phyloP scores from a whole-genome alignment of 2,797 vertebrate species.

The Danio kyathit region DNA sequence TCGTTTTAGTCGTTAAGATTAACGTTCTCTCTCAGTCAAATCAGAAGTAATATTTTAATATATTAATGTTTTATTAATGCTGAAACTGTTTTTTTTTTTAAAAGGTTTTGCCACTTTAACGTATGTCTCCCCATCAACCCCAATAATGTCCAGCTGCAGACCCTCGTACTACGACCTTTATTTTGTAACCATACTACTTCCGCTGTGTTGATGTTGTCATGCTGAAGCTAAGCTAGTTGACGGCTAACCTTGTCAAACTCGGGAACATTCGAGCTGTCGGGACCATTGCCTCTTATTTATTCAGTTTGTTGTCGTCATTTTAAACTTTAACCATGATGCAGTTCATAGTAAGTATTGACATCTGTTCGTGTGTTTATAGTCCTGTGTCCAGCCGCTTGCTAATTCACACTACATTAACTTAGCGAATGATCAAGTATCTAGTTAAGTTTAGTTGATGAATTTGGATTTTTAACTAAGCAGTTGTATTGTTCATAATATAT shows the following conservation, averaged over 20 bases:
- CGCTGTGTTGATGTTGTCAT: neutral
- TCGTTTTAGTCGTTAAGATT: too few relatives aligned
- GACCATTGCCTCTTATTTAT: neutral
- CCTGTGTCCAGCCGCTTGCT: neutral
- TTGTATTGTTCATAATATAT: neutral
- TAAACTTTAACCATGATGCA: slow-evolving; percentile 73
- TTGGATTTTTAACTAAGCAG: neutral
- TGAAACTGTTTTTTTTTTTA: too few relatives aligned
- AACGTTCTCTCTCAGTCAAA: too few relatives aligned
- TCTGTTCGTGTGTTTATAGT: slow-evolving; percentile 15
- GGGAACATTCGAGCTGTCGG: neutral
- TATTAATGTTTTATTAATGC: too few relatives aligned
- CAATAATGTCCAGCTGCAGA: too few relatives aligned
- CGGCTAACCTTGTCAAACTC: slow-evolving; percentile 23
- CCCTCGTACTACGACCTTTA: neutral
- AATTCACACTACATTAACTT: neutral
- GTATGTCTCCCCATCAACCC: too few relatives aligned
- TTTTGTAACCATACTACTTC: slow-evolving; percentile 8
- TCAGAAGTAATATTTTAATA: too few relatives aligned
- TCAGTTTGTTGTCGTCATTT: neutral
- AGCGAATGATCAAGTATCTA: neutral
- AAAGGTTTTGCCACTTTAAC: too few relatives aligned
- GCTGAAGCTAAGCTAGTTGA: neutral
- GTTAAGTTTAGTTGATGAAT: too few relatives aligned
- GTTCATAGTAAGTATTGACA: slow-evolving; percentile 75